These are phyloP conservation scores for Colius striatus DNA, from an alignment of 2,113 vertebrate genomes.

Conservation along the genomic window DNA sequence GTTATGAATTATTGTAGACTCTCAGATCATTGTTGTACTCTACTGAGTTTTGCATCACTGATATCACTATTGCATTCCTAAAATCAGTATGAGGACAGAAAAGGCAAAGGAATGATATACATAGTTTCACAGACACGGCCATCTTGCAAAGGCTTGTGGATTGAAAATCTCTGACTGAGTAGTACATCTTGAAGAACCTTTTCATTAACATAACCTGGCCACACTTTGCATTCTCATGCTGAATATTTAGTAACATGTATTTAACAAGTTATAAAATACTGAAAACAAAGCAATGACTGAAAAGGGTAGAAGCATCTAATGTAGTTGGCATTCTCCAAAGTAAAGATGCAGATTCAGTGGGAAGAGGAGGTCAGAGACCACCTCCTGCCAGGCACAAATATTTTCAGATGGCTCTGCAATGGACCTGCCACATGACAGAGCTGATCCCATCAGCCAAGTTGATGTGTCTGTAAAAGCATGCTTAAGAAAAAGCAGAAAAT, in stretches of 20 bases:
- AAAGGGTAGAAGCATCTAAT: not conserved
- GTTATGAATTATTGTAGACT: not conserved
- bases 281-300: not conserved
- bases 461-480: not conserved
- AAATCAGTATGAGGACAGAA: not conserved
- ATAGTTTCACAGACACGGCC: not conserved
- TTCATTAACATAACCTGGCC: not conserved
- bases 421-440: not conserved
- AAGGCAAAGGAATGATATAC: not conserved
- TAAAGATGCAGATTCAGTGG: not conserved
- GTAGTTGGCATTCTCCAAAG: not conserved
- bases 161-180: not conserved
- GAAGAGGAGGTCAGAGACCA: not conserved
- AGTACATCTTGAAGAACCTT: not conserved
- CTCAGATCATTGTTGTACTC: not conserved
- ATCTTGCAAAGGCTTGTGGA: not conserved
- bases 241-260: not conserved
- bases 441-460: not conserved
- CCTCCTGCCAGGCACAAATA: too few relatives aligned
- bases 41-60: not conserved
- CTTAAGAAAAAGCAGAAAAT: not conserved
- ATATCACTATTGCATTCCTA: not conserved
- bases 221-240: not conserved
- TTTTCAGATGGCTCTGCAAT: not conserved
- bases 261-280: not conserved